These are phyloP conservation scores for Nycticryphes semicollaris DNA, from an alignment of 2,113 vertebrate species.

Conservation along the genomic window DNA sequence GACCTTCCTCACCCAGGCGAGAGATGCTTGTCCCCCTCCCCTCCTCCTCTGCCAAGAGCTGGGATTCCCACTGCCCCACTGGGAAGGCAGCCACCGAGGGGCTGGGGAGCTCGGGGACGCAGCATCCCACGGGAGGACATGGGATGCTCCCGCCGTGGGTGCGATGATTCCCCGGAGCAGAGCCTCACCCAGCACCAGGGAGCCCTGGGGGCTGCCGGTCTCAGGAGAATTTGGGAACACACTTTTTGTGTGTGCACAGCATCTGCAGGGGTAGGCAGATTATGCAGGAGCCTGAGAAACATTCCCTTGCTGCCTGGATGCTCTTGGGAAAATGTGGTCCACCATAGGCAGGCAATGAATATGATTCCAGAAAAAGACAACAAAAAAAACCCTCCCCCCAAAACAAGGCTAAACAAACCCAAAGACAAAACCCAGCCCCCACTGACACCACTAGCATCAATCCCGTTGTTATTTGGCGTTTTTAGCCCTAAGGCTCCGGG, in stretches of 20 bases:
- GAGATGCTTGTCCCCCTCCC: not conserved
- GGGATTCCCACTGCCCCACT: accelerated
- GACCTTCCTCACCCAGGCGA: not conserved
- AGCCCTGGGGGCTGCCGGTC: not conserved
- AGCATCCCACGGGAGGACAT: not conserved
- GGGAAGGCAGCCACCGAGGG: not conserved
- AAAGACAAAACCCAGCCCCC: not conserved
- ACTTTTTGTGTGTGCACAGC: not conserved
- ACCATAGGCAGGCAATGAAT: accelerated
- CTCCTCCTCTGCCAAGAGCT: not conserved
- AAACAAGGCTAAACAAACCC: too few relatives aligned
- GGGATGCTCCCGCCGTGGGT: accelerated
- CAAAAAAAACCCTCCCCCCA: not conserved
- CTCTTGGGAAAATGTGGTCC: not conserved
- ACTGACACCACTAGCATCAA: accelerated
- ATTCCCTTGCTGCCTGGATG: not conserved
- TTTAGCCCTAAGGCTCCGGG: too few relatives aligned
- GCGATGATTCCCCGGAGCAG: not conserved
- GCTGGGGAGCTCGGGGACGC: not conserved
- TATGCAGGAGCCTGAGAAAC: not conserved
- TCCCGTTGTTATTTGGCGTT: accelerated
- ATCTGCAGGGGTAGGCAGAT: not conserved
- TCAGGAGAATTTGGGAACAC: not conserved
- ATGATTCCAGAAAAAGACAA: accelerated
- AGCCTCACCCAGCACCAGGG: not conserved